phyloP scores from a whole-genome alignment of 2,888 invertebrate species.

The Xylocampa areola region DNA sequence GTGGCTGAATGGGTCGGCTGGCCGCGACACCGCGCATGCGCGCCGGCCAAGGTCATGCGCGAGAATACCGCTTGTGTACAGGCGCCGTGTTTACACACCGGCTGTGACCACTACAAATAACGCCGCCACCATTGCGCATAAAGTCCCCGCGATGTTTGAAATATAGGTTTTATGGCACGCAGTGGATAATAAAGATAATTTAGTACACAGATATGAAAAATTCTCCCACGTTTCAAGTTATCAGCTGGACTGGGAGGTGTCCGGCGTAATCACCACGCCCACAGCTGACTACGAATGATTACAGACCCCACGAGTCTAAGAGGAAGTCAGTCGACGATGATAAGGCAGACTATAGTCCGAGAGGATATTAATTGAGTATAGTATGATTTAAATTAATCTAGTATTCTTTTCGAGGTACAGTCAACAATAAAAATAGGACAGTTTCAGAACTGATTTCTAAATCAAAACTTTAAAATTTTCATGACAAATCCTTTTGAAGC shows the following conservation, averaged over 20 bases:
- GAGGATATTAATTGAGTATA: neutral
- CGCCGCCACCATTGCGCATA: constrained; percentile 56
- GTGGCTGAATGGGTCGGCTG: constrained; percentile 60
- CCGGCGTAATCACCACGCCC: constrained; percentile 48
- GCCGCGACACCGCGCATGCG: constrained; percentile 77
- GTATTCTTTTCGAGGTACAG: too few relatives aligned
- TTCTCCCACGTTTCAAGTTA: constrained; percentile 40
- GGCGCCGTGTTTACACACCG: constrained; percentile 61
- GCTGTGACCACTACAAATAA: constrained; percentile 52
- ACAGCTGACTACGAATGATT: constrained; percentile 31
- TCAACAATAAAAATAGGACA: too few relatives aligned
- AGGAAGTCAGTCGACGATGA: constrained; percentile 31
- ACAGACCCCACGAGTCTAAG: constrained; percentile 18
- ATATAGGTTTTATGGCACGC: constrained; percentile 43
- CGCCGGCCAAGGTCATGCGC: constrained; percentile 80
- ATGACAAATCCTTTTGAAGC: too few relatives aligned
- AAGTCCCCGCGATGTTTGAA: constrained; percentile 47
- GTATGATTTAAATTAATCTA: neutral
- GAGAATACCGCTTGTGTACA: constrained; percentile 66
- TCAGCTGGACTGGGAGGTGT: constrained; percentile 46
- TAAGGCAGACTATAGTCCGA: constrained; percentile 2
- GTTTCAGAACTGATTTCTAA: too few relatives aligned
- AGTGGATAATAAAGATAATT: constrained; percentile 40
- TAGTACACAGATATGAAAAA: constrained; percentile 10
- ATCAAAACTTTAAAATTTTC: too few relatives aligned